phyloP scores from a whole-genome alignment of 2,797 vertebrate genomes.

The Malurus splendens region DNA sequence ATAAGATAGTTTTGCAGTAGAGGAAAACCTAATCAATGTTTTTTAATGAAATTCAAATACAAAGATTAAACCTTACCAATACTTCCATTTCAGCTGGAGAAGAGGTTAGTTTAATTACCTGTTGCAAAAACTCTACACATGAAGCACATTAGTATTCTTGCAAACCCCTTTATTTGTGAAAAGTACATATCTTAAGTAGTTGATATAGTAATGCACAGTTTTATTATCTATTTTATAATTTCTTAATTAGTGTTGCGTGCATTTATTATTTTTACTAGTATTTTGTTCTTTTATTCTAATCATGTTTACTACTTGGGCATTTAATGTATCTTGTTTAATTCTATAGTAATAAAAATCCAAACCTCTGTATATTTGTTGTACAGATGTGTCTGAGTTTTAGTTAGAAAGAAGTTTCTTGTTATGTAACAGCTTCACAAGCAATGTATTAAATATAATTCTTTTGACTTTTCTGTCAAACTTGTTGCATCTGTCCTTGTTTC shows the following conservation, averaged over 20 bases:
- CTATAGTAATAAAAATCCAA: background rate
- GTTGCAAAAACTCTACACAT: background rate
- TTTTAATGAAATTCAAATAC: background rate
- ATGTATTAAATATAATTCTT: background rate
- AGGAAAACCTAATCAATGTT: background rate
- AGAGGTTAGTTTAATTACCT: background rate
- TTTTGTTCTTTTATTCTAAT: background rate
- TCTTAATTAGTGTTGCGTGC: accelerated
- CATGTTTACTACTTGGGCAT: background rate
- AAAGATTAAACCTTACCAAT: background rate
- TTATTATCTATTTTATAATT: background rate
- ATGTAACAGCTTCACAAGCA: background rate
- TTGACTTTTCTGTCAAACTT: background rate
- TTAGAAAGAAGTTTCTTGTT: background rate
- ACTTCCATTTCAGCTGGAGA: background rate
- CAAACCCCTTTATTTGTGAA: background rate
- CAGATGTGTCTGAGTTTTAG: background rate
- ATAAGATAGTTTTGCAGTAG: background rate
- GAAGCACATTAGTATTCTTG: background rate
- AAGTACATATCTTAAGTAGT: background rate
- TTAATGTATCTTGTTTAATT: background rate
- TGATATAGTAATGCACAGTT: accelerated
- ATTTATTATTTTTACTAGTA: background rate
- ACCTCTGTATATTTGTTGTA: background rate
- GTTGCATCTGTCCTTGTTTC: background rate